A percentile compares a stretch with the other conserved stretches of the same genome.
Conservation (phyloP, 2,888 invertebrate species). For the Mythimna loreyi region DNA sequence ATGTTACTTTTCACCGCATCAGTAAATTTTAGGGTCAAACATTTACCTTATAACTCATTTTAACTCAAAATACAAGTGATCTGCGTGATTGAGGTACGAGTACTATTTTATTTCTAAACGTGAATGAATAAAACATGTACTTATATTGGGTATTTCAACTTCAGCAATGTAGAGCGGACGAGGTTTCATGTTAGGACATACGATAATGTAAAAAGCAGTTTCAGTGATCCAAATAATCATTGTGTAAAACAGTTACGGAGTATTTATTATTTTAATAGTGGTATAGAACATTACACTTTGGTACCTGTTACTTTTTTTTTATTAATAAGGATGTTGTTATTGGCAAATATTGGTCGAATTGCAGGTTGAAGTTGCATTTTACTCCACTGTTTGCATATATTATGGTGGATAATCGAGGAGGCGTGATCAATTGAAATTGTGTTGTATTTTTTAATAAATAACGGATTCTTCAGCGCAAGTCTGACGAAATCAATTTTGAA, state of each 20-base stretch:
- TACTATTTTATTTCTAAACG: constrained; percentile 70
- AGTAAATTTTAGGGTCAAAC: background rate
- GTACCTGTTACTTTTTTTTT: constrained; percentile 14
- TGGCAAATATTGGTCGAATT: background rate
- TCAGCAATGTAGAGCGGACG: constrained; percentile 74
- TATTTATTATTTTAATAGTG: constrained; percentile 37
- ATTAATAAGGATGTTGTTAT: constrained; percentile 3
- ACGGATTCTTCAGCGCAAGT: background rate
- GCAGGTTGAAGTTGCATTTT: constrained; percentile 10
- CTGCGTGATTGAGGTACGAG: constrained; percentile 56
- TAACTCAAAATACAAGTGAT: constrained; percentile 44
- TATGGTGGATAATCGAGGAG: background rate
- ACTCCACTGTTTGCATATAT: background rate
- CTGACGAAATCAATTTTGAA: no score
- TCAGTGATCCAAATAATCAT: constrained; percentile 75
- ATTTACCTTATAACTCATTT: constrained; percentile 73
- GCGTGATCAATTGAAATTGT: background rate
- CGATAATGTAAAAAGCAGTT: constrained; percentile 66
- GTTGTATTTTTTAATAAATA: background rate
- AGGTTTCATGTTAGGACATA: constrained; percentile 68
- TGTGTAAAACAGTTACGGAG: constrained; percentile 65
- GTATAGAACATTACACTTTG: constrained; percentile 5
- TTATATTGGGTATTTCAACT: constrained; percentile 74
- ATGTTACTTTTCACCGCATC: background rate
- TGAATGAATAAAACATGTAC: constrained; percentile 72